These are phyloP conservation scores for Heliconius charithonia DNA, from an alignment of 2,888 invertebrate genomes.

Conservation along the genomic window DNA sequence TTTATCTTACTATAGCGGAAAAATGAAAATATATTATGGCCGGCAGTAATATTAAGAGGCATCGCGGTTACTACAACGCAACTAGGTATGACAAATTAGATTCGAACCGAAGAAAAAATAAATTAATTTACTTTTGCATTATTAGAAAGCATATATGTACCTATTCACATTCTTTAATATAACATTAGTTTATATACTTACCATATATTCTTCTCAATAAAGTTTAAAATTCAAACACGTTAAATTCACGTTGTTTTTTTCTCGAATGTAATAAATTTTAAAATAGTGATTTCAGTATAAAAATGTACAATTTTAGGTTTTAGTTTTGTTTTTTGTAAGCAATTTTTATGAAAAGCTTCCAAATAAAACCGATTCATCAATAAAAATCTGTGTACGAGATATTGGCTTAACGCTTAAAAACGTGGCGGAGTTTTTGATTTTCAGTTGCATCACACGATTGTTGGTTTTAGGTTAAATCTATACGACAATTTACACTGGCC, in stretches of 20 bases:
- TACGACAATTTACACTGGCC: neutral
- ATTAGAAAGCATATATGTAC: neutral
- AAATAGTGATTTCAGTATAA: neutral
- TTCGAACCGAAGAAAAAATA: neutral
- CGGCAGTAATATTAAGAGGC: neutral
- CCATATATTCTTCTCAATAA: neutral
- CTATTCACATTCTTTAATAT: too few relatives aligned
- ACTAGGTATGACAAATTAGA: neutral
- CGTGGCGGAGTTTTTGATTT: conserved; percentile 18
- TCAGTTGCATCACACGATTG: neutral
- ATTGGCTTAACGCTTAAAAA: conserved; percentile 18
- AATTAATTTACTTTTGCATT: too few relatives aligned
- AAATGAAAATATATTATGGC: neutral
- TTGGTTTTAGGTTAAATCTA: neutral
- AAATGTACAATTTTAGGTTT: neutral
- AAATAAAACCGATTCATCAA: conserved; percentile 22
- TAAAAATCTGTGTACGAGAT: conserved; percentile 19
- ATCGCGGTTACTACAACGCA: neutral
- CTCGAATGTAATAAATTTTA: neutral
- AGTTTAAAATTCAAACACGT: neutral
- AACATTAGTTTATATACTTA: too few relatives aligned
- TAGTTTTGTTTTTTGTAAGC: neutral
- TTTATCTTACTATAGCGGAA: neutral
- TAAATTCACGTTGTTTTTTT: neutral
- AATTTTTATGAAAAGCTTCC: neutral